phyloP scores from a whole-genome alignment of 2,113 vertebrate genomes.

The Hucho hucho region DNA sequence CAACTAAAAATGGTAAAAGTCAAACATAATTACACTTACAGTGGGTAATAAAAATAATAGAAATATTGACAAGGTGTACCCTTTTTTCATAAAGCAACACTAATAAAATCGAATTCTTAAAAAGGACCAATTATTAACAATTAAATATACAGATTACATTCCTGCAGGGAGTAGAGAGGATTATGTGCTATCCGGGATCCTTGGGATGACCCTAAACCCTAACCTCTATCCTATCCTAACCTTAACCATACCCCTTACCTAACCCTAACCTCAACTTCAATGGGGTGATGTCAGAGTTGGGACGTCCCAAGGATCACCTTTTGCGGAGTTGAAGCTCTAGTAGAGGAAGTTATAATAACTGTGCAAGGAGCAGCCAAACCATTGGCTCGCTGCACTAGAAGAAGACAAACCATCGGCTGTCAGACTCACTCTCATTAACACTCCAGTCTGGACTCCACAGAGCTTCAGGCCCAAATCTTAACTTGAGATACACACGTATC shows the following conservation, averaged over 20 bases:
- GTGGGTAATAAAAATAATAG: conserved; percentile 28
- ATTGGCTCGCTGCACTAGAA: conserved; percentile 17
- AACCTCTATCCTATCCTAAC: too few relatives aligned
- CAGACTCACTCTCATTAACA: conserved; percentile 11
- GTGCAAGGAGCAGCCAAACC: conserved; percentile 17
- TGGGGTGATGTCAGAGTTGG: too few relatives aligned
- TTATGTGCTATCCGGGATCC: not conserved
- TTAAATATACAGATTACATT: conserved; percentile 74
- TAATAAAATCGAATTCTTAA: conserved; percentile 64
- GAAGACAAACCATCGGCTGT: conserved; percentile 1
- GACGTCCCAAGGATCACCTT: too few relatives aligned
- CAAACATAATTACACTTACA: conserved; percentile 33
- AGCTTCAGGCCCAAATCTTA: conserved; percentile 24
- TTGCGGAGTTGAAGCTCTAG: conserved; percentile 21
- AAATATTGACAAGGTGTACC: conserved; percentile 34
- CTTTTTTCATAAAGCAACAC: conserved; percentile 67
- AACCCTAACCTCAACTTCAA: too few relatives aligned
- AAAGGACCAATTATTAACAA: conserved; percentile 68
- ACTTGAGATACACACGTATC: conserved; percentile 36
- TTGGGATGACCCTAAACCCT: too few relatives aligned
- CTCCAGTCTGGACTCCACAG: conserved; percentile 24
- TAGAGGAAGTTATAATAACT: conserved; percentile 43
- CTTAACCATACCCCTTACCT: too few relatives aligned
- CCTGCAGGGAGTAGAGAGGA: conserved; percentile 47
- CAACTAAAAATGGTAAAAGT: conserved; percentile 20